Evolutionary conservation across 2,113 vertebrate genomes (phyloP).

Genomic region (Rhea americana): DNA sequence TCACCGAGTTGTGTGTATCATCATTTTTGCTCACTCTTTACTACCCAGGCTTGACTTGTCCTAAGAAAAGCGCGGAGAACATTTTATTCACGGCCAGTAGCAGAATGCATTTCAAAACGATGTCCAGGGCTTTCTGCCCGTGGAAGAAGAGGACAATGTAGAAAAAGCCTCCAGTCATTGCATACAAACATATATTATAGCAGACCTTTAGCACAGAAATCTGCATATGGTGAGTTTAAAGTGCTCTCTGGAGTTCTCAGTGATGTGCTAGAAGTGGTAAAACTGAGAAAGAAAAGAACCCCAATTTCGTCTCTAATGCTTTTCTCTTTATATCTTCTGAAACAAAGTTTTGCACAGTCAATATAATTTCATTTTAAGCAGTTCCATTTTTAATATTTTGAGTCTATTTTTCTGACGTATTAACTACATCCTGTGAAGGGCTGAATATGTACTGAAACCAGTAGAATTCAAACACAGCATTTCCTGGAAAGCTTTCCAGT

Average conservation of each 20-base stretch:
- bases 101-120: background rate
- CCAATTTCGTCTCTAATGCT: background rate
- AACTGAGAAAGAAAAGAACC: background rate
- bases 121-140: background rate
- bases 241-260: background rate
- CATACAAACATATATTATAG: background rate
- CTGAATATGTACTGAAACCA: background rate
- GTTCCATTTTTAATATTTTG: background rate
- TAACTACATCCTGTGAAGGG: background rate
- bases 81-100: background rate
- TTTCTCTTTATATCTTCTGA: background rate
- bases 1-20: background rate
- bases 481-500: background rate
- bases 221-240: background rate
- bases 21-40: background rate
- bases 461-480: background rate
- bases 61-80: background rate
- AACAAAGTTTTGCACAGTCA: background rate
- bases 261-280: background rate
- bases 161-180: background rate
- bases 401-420: background rate
- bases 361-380: background rate
- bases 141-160: background rate
- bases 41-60: background rate
- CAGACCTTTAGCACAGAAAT: background rate